Evolutionary conservation across 2,113 vertebrate species (phyloP).

Genomic region (Anolis sagrei): DNA sequence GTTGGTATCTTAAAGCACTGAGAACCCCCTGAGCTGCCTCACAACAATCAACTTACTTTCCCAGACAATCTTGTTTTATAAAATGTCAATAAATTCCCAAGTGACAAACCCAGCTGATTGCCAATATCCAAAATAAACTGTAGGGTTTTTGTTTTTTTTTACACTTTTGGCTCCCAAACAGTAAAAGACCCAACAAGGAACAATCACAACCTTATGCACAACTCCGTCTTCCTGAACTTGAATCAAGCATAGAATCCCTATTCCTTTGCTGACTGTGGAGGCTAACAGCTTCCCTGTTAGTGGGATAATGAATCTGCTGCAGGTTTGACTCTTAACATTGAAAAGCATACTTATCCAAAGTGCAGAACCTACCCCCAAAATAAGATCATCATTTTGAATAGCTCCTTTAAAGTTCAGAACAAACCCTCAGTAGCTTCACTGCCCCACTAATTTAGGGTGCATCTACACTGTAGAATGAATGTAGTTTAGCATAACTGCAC

Average conservation of each 20-base stretch:
- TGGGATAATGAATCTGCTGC: no score
- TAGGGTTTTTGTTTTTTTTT: no score
- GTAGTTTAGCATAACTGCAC: no score
- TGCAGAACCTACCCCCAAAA: no score
- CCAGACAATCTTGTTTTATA: background rate
- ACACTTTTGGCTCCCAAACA: background rate
- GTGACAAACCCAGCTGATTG: background rate
- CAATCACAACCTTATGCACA: background rate
- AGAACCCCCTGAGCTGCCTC: background rate
- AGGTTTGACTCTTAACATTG: no score
- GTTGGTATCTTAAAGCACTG: background rate
- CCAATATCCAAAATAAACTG: background rate
- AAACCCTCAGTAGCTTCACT: no score
- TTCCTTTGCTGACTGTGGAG: background rate
- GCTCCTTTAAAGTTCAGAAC: no score
- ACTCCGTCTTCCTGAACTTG: background rate
- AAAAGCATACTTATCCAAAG: no score
- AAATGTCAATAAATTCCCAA: conserved; percentile 2
- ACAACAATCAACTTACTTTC: background rate
- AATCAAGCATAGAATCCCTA: background rate
- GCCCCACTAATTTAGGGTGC: no score
- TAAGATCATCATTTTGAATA: no score
- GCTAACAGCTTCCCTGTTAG: no score
- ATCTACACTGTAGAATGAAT: no score
- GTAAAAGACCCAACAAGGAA: background rate